Evolutionary conservation across 2,113 vertebrate species (phyloP), one percentile per base, ranked within the genome.

Genomic region (Hippocampus guttulatus): DNA sequence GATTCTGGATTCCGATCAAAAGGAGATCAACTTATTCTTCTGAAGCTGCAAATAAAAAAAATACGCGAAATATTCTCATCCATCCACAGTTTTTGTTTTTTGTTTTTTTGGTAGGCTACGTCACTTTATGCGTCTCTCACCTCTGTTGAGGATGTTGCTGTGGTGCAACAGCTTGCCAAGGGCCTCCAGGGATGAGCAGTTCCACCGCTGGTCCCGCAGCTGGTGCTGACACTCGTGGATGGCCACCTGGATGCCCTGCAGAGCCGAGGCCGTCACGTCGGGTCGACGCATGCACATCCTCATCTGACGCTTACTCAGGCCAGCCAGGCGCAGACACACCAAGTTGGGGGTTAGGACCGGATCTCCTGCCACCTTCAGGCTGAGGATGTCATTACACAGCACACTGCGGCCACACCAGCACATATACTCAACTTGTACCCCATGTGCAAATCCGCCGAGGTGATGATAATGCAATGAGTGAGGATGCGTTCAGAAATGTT

Each of bases 201-300:
- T 95, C 95, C 95, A 97, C 74, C 95, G 93, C 85, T 96, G 95
- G 84, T 94, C 92, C 20, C 91, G 92, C 74, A 97, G 89, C 88
- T 97, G 95, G 74, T 95, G 92, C 84, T 95, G 95, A 85, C 95
- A 97, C 81, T 97, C 95, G 10, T 96, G 95, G 70, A 95, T 91
- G 4, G 95, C 95, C 70, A 95, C 92, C 79, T 95, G 95, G 81
- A 96, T 92, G 69, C 95, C 95, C 85, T 96, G 95, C n/a, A 97
- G 92, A 33, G 95, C 95, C 0, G 95, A 95, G 73, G 95, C 95
- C 0, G 94, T 96, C 73, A 95, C 95, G 81, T 96, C 95, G 1
- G 95, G 95, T 84, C 92, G 95, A 52, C 94, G 92, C 61, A 94
- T 88, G 75, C 95, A 97, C 83, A 97, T 92, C 67, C 94, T 92